These are phyloP conservation scores for Torymus aiolomorphi DNA, from an alignment of 2,888 invertebrate genomes.

Conservation along the genomic window DNA sequence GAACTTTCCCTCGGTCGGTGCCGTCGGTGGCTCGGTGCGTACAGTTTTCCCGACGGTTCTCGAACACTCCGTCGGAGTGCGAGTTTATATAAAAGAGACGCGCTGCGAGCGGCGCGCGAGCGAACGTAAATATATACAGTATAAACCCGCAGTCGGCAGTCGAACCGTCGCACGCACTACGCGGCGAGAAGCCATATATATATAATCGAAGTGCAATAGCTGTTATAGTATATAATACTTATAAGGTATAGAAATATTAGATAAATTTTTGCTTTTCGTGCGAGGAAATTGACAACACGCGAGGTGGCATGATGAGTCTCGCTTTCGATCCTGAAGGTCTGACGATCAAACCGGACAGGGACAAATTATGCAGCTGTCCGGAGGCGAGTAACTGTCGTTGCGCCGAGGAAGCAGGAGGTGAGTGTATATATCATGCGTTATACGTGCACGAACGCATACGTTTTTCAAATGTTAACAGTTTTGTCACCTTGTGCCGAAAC, in stretches of 20 bases:
- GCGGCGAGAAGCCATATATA: too few relatives aligned
- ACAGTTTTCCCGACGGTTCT: constrained; percentile 36
- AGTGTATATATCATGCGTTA: not conserved
- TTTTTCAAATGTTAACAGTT: not conserved
- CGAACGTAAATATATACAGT: too few relatives aligned
- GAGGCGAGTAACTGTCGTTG: constrained; percentile 3
- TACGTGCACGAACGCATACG: too few relatives aligned
- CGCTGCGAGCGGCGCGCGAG: too few relatives aligned
- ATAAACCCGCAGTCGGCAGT: not conserved
- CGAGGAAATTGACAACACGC: not conserved
- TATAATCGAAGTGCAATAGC: too few relatives aligned
- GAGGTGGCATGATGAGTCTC: constrained; percentile 21
- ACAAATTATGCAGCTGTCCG: constrained; percentile 16
- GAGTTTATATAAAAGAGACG: constrained; percentile 13
- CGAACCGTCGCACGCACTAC: too few relatives aligned
- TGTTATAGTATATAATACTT: too few relatives aligned
- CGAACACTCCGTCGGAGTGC: constrained; percentile 3
- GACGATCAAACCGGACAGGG: constrained; percentile 5
- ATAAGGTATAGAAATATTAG: too few relatives aligned
- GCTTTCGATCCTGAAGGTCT: constrained; percentile 24
- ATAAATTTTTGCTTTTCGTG: too few relatives aligned
- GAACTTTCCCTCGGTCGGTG: too few relatives aligned
- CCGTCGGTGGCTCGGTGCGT: not conserved
- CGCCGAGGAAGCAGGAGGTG: constrained; percentile 13
- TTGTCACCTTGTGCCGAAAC: not conserved